Evolutionary conservation across 2,797 vertebrate species (phyloP), one percentile per base, ranked within the genome.

Genomic region (Petrocephalus sullivani): DNA sequence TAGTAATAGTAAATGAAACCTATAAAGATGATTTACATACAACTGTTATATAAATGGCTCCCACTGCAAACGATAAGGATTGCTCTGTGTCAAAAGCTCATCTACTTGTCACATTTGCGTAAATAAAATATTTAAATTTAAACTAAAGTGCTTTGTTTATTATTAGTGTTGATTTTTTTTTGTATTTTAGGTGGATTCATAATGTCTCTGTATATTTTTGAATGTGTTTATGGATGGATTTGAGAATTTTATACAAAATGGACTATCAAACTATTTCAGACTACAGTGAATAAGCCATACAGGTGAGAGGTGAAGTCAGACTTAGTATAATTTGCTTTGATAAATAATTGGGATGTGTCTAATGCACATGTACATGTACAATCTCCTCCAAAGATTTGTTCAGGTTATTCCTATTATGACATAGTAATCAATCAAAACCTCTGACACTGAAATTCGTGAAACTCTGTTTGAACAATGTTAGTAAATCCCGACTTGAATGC

Each of bases 391-490:
- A 71, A 71, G 67, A 71, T 71, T 71, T 37, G 33, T 71, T 81
- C 75, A 81, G 75, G 75, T 81, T 81, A 21, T 81, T 81, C 75
- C 75, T 81, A 81, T 81, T 46, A 21, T 81, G 75, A 81, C 41
- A 81, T n/a, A 49, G 41, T 49, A 81, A 81, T 81, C n/a, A 81
- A n/a, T 46, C 75, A 81, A 21, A 81, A 81, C 75, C 75, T 49
- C 7, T 49, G 41, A 21, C 19, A 46, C 75, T 46, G 75, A 81
- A 81, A 81, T 81, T 5, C 16, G 14, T 71, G 33, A 37, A 6
- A 81, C 41, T 49, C 8, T 81, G 37, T 81, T 81, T 81, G 41
- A 41, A 81, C 75, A 81, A 81, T 81, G 41, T 81, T 49, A 21
- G 75, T 4, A 81, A 46, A 49, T 81, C n/a, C 5, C 19, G 41